phyloP scores from a whole-genome alignment of 2,888 invertebrate genomes.

The Clostera curtula region DNA sequence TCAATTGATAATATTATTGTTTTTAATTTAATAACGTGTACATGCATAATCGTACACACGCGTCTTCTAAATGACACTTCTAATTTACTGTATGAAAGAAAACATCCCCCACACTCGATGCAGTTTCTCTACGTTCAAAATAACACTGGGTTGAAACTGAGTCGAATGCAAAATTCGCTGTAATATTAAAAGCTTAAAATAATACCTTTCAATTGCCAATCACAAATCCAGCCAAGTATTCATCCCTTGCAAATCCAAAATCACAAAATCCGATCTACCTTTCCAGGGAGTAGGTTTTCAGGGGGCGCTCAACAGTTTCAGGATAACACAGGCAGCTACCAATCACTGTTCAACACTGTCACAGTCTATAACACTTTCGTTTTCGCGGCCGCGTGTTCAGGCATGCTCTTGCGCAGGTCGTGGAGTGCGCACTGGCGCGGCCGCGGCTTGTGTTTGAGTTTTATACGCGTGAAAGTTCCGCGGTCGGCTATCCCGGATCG shows the following conservation, averaged over 20 bases:
- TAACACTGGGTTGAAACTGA: too few relatives aligned
- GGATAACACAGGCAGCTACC: slow-evolving; percentile 66
- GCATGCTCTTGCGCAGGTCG: slow-evolving; percentile 33
- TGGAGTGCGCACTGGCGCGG: slow-evolving; percentile 57
- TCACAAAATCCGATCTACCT: slow-evolving; percentile 53
- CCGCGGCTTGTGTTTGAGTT: slow-evolving; percentile 48
- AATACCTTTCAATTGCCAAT: slow-evolving; percentile 9
- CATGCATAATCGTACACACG: too few relatives aligned
- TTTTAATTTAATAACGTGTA: too few relatives aligned
- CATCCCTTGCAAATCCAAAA: slow-evolving; percentile 18
- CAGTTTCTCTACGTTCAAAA: too few relatives aligned
- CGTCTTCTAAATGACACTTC: too few relatives aligned
- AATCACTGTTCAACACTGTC: slow-evolving; percentile 68
- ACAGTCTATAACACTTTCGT: slow-evolving; percentile 66
- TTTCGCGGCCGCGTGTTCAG: slow-evolving; percentile 47
- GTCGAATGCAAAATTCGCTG: too few relatives aligned
- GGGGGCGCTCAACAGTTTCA: slow-evolving; percentile 56
- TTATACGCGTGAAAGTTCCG: slow-evolving; percentile 72
- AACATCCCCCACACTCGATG: too few relatives aligned
- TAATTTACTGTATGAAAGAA: too few relatives aligned
- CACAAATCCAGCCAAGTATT: slow-evolving; percentile 12
- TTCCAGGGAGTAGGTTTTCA: slow-evolving; percentile 47
- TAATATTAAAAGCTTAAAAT: too few relatives aligned
- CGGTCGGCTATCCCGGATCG: slow-evolving; percentile 63
- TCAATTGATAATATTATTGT: too few relatives aligned